These are phyloP conservation scores for Trematocara nigrifrons DNA, from an alignment of 2,113 vertebrate species.

Conservation along the genomic window DNA sequence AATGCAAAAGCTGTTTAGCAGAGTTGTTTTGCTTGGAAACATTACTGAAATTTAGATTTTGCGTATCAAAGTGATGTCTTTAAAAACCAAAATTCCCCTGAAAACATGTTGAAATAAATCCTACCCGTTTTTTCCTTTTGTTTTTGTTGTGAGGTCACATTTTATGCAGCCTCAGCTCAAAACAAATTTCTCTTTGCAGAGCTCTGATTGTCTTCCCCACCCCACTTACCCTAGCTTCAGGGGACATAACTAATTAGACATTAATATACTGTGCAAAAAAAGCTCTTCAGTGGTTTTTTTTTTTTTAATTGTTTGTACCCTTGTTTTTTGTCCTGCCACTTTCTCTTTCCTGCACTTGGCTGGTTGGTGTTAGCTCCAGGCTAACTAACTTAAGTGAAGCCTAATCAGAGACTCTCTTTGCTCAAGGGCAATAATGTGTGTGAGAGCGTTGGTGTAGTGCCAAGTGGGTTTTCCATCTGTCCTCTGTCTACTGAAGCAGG, in stretches of 20 bases:
- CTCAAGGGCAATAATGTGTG: conserved; percentile 35
- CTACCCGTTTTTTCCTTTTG: not conserved
- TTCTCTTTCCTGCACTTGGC: not conserved
- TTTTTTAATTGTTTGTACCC: not conserved
- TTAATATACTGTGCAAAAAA: not conserved
- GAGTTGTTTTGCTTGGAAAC: not conserved
- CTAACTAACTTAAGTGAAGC: conserved; percentile 25
- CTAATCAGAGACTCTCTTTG: conserved; percentile 31
- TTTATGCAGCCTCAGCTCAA: not conserved
- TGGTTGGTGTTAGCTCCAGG: conserved; percentile 1
- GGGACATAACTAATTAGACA: not conserved
- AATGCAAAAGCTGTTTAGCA: not conserved
- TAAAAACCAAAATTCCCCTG: not conserved
- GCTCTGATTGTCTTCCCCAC: not conserved
- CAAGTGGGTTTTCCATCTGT: conserved; percentile 33
- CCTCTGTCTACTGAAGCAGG: conserved; percentile 20
- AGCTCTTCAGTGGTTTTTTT: not conserved
- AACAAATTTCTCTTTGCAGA: not conserved
- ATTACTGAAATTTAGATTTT: not conserved
- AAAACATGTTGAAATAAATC: not conserved
- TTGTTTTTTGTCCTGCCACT: not conserved
- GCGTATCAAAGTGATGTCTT: not conserved
- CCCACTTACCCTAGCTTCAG: not conserved
- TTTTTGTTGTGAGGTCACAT: not conserved
- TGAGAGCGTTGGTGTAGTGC: not conserved